These are phyloP conservation scores for Leucophenga montana DNA, from an alignment of 2,888 invertebrate species.

Conservation along the genomic window DNA sequence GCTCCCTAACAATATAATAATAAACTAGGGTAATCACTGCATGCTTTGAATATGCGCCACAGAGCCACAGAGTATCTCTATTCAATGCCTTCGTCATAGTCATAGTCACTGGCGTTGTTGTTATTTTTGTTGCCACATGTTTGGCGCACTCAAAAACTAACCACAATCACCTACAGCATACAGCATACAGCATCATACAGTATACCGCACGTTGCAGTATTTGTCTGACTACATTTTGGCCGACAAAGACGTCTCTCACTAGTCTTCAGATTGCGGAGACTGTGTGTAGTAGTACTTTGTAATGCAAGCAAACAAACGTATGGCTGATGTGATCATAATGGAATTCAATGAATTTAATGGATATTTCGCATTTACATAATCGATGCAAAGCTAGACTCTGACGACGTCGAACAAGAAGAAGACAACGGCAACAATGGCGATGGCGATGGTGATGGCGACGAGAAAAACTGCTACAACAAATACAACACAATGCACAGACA, in stretches of 20 bases:
- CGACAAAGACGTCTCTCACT: constrained; percentile 7
- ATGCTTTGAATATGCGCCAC: not conserved
- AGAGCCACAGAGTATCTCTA: not conserved
- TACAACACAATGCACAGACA: not conserved
- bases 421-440: no score
- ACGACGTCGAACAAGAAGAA: not conserved
- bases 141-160: constrained; percentile 4
- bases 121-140: not conserved
- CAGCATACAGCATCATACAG: not conserved
- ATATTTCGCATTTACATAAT: constrained; percentile 65
- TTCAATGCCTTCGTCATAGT: not conserved
- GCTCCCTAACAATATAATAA: not conserved
- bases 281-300: not conserved
- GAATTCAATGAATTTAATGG: constrained; percentile 69
- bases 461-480: not conserved
- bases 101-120: not conserved
- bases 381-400: constrained; percentile 45
- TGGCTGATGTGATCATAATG: constrained; percentile 50
- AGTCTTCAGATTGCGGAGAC: no score
- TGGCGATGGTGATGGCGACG: no score
- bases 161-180: constrained; percentile 6
- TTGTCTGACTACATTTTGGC: constrained; percentile 12
- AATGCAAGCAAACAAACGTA: not conserved
- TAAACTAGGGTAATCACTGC: constrained; percentile 22
- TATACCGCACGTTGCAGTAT: not conserved